Evolutionary conservation across 64 coral and sea anemone species (phyloP), one percentile per base, ranked within the genome.

Genomic region (Dendrophyllia cribrosa): DNA sequence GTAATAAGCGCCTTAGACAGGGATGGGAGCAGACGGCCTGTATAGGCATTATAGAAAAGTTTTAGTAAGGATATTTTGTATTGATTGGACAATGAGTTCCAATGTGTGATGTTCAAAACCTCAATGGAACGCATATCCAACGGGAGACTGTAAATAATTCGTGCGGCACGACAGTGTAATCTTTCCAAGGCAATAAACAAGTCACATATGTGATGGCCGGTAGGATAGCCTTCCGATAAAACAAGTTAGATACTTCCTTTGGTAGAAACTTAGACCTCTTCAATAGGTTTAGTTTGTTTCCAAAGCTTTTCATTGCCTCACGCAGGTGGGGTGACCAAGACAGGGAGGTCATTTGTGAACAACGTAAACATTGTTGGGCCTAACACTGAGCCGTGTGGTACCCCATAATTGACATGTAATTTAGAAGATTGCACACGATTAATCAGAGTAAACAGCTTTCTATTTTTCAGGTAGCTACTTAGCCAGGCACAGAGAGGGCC

Each of bases 231-330:
- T 43, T 72, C 26, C 7, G 1, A 6, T 72, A 72, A 72, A 72
- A 72, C 60, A 7, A 7, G 23, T 72, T 12, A 2, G 53, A 56
- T 20, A 87, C 65, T 5, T 12, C 19, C 53, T 25, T 72, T 5
- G 46, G 85, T 51, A 72, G 65, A n/a, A 71, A 73, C 17, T 25
- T 69, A 12, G 20, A 55, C 44, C 8, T 70, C 44, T 34, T 87
- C 4, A 72, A 34, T 16, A 72, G 85, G 23, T 55, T 44, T 3
- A 72, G 17, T 70, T 72, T 87, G 52, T 55, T 87, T 7, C 53
- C 66, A 56, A 87, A 87, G 20, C 66, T 87, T 16, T 70, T 87
- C 23, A 50, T 59, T 4, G 51, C 43, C 51, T 71, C 66, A 20
- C 3, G 44, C 15, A 72, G 23, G 17, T 73, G 65, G 2, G 66